Percentiles rank a stretch among this genome's conserved stretches.
Conservation (phyloP, 2,888 invertebrate genomes). For the Piscicola geometra region DNA sequence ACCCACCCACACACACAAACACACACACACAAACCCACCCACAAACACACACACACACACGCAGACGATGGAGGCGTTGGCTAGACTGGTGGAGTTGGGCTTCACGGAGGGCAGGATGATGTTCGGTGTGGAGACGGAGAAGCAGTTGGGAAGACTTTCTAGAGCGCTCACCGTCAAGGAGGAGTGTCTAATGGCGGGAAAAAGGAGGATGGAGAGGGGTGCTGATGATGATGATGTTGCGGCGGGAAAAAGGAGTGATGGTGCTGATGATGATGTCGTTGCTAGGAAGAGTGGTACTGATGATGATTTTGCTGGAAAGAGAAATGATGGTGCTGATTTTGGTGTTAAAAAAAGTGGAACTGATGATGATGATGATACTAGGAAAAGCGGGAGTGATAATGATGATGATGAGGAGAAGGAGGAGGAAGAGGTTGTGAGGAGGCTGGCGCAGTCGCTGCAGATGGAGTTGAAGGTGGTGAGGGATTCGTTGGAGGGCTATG, state of each 20-base stretch:
- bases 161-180: conserved; percentile 14
- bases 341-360: conserved; percentile 1
- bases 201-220: neutral
- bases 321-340: conserved; percentile 15
- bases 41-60: no score
- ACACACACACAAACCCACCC: neutral
- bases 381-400: conserved; percentile 6
- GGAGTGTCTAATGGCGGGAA: neutral
- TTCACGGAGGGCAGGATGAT: conserved; percentile 33
- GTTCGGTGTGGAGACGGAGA: conserved; percentile 32
- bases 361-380: conserved; percentile 27
- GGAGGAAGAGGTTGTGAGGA: neutral
- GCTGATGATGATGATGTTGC: neutral
- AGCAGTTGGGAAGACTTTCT: neutral
- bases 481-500: neutral
- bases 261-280: neutral
- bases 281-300: neutral
- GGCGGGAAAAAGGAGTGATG: neutral
- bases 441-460: neutral
- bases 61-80: conserved; percentile 34
- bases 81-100: conserved; percentile 31
- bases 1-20: neutral
- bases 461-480: neutral
- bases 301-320: neutral
- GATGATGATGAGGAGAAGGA: conserved; percentile 4